Conservation (phyloP, 1,140 invertebrate species). For the Drosophila lowei region DNA sequence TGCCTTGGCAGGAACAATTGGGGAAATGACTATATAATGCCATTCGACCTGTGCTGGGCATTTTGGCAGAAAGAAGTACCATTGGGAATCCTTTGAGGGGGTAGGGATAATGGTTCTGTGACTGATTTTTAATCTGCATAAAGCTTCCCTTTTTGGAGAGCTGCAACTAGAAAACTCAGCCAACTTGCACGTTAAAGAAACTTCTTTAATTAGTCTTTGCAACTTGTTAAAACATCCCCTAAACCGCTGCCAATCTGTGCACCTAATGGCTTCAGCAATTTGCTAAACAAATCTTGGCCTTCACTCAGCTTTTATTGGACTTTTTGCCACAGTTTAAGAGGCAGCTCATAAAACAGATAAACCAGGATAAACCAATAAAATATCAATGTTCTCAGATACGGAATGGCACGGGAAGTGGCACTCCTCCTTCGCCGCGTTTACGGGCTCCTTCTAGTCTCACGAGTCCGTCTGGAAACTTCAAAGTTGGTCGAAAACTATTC, state of each 20-base stretch:
- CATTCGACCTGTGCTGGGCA: conserved; percentile 16
- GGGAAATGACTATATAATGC: conserved; percentile 66
- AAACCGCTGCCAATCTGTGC: no score
- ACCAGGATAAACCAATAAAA: conserved; percentile 69
- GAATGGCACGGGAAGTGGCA: no score
- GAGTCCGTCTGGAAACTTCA: conserved; percentile 29
- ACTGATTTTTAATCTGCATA: not conserved
- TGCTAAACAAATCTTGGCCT: conserved; percentile 16
- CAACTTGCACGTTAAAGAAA: no score
- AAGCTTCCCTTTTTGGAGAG: no score
- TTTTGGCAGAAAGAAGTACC: no score
- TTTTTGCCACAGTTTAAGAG: conserved; percentile 4
- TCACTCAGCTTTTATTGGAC: conserved; percentile 17
- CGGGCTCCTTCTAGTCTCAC: not conserved
- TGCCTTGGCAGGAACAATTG: conserved; percentile 60
- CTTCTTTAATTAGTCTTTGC: no score
- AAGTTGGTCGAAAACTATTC: conserved; percentile 66
- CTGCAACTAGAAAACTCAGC: no score
- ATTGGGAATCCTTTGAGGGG: not conserved
- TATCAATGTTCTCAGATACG: conserved; percentile 62
- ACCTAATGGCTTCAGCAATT: conserved; percentile 5
- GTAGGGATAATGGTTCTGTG: not conserved
- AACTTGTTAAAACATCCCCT: no score
- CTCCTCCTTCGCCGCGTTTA: conserved; percentile 1
- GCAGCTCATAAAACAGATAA: conserved; percentile 52